These are phyloP conservation scores for Leuctra nigra DNA, from an alignment of 2,888 invertebrate genomes.

Conservation along the genomic window DNA sequence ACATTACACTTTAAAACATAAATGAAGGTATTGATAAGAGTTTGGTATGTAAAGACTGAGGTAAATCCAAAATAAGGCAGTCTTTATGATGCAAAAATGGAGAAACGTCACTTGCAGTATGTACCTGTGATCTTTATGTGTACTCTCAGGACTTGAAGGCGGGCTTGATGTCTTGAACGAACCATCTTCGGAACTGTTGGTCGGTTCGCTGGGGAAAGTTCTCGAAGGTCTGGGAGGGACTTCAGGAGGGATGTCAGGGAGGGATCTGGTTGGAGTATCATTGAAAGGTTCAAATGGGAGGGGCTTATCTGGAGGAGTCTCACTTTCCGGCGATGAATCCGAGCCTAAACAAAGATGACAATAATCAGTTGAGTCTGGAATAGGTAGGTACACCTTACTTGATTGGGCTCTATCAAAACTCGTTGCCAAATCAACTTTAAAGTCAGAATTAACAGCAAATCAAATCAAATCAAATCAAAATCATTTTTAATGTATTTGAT, in stretches of 20 bases:
- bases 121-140: conserved; percentile 16
- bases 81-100: too few relatives aligned
- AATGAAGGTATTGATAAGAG: not conserved
- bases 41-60: not conserved
- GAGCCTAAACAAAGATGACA: too few relatives aligned
- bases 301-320: conserved; percentile 38
- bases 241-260: conserved; percentile 13
- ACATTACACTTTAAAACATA: too few relatives aligned
- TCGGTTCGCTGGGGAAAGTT: conserved; percentile 32
- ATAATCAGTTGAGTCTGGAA: too few relatives aligned
- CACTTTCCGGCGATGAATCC: conserved; percentile 6
- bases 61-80: too few relatives aligned
- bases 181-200: conserved; percentile 34
- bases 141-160: conserved; percentile 36
- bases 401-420: too few relatives aligned
- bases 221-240: conserved; percentile 7
- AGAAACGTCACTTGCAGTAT: not conserved
- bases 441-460: too few relatives aligned
- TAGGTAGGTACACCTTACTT: too few relatives aligned
- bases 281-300: conserved; percentile 38
- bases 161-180: conserved; percentile 35
- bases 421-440: too few relatives aligned
- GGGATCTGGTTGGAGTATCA: conserved; percentile 29
- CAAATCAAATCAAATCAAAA: too few relatives aligned
- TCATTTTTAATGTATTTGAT: too few relatives aligned